phyloP scores from a whole-genome alignment of 2,113 vertebrate genomes.

The Anthoscopus minutus region DNA sequence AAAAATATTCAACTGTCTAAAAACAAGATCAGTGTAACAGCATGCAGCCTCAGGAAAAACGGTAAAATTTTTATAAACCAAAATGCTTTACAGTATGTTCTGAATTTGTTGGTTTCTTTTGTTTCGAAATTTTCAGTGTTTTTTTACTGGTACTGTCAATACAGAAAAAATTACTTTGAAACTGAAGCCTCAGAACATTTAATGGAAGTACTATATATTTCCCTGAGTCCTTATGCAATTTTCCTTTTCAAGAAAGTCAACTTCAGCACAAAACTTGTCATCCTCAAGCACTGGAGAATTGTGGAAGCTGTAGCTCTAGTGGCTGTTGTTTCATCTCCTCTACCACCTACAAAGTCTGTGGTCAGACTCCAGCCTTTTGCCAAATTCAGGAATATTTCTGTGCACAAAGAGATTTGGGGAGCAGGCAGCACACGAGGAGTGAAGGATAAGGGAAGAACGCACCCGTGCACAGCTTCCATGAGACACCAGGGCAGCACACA shows the following conservation, averaged over 20 bases:
- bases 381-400: neutral
- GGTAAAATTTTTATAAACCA: accelerated
- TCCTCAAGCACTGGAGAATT: neutral
- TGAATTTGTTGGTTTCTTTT: neutral
- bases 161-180: neutral
- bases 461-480: accelerated
- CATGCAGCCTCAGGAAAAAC: neutral
- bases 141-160: neutral
- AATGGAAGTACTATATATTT: neutral
- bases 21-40: neutral
- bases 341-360: accelerated
- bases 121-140: neutral
- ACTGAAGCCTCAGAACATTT: neutral
- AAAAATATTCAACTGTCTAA: neutral
- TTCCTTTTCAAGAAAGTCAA: neutral
- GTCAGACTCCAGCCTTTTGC: neutral
- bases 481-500: neutral
- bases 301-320: neutral
- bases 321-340: neutral
- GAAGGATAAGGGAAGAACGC: neutral
- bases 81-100: neutral
- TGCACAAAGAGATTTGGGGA: neutral
- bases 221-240: neutral
- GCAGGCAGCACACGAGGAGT: neutral
- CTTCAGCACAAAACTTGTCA: neutral